phyloP scores from a whole-genome alignment of 2,888 invertebrate species.

The Pristionchus mayeri region DNA sequence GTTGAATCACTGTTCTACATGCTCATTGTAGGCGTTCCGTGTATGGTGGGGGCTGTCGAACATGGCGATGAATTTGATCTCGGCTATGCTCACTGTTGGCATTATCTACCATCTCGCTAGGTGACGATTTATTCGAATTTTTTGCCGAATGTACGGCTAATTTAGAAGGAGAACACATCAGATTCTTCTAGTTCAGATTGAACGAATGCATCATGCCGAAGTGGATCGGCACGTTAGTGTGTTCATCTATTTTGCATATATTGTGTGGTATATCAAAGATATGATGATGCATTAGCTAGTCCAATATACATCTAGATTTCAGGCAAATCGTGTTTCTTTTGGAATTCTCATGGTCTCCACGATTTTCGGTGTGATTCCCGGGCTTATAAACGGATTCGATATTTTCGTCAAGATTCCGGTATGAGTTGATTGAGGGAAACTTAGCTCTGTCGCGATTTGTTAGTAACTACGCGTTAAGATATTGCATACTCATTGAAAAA shows the following conservation, averaged over 20 bases:
- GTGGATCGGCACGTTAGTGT: slow-evolving; percentile 55
- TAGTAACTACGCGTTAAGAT: too few relatives aligned
- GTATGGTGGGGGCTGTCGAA: slow-evolving; percentile 57
- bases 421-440: neutral
- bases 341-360: slow-evolving; percentile 56
- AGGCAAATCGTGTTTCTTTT: slow-evolving; percentile 58
- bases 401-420: slow-evolving; percentile 52
- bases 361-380: slow-evolving; percentile 57
- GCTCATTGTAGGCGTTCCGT: slow-evolving; percentile 53
- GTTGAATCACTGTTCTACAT: neutral
- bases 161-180: slow-evolving; percentile 25
- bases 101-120: slow-evolving; percentile 51
- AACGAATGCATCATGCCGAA: slow-evolving; percentile 52
- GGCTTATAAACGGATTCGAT: slow-evolving; percentile 54
- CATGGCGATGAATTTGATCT: slow-evolving; percentile 55
- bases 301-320: neutral
- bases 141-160: neutral
- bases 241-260: neutral
- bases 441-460: too few relatives aligned
- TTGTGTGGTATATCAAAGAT: too few relatives aligned
- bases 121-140: neutral
- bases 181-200: slow-evolving; percentile 49
- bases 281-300: too few relatives aligned
- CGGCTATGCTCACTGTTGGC: slow-evolving; percentile 53
- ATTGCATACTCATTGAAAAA: too few relatives aligned